A percentile compares a stretch with the other conserved stretches of the same genome.
Evolutionary conservation across 2,888 invertebrate genomes (phyloP).

Genomic region (Drosophila borealis): DNA sequence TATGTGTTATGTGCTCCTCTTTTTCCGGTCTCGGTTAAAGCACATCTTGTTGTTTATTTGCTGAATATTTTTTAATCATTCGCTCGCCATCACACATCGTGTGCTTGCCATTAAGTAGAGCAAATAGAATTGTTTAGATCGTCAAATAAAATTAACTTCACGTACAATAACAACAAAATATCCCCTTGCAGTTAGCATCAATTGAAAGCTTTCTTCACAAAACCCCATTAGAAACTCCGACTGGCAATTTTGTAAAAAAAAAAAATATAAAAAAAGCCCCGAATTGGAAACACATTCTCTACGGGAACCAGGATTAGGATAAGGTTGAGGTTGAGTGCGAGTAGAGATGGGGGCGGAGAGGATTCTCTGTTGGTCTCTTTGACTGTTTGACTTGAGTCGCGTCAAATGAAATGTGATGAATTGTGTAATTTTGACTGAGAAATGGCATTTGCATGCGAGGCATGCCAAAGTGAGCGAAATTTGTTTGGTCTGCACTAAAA

Average conservation of each 20-base stretch:
- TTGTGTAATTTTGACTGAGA: conserved; percentile 82
- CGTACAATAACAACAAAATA: conserved; percentile 29
- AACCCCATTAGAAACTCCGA: conserved; percentile 52
- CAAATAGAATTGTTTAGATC: conserved; percentile 51
- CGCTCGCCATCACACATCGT: neutral
- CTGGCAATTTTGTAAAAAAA: conserved; percentile 43
- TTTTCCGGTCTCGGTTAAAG: too few species aligned
- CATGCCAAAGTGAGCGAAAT: conserved; percentile 69
- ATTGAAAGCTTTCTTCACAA: conserved; percentile 26
- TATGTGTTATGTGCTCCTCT: too few species aligned
- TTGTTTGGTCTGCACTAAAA: conserved; percentile 68
- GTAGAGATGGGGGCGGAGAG: neutral
- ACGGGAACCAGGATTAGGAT: conserved; percentile 5
- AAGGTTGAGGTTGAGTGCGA: neutral
- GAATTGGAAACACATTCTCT: conserved; percentile 54
- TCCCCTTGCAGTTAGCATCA: conserved; percentile 3
- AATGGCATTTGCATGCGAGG: conserved; percentile 78
- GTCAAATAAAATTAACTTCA: conserved; percentile 54
- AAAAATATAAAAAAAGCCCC: neutral
- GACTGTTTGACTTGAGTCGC: conserved; percentile 59
- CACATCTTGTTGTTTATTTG: neutral
- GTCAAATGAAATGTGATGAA: conserved; percentile 82
- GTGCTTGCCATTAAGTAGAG: conserved; percentile 5
- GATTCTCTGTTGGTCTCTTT: conserved; percentile 46
- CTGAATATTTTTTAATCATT: neutral